Base-by-base conservation (phyloP, 2,888 invertebrate species). In the Coelopa pilipes region DNA sequence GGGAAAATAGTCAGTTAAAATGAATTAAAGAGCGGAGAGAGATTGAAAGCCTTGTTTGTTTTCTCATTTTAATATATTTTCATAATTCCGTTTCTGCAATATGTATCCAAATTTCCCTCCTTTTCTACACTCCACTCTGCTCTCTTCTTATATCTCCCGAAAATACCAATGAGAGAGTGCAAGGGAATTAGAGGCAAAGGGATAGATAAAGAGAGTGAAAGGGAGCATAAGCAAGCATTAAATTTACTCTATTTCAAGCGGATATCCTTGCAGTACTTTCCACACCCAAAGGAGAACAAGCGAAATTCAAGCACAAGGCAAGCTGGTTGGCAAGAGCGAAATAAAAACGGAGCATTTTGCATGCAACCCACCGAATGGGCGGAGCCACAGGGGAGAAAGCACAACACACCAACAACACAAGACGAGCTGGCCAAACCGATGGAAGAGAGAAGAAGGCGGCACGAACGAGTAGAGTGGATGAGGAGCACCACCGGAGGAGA, bases 201-300 rank as follows among this genome's bases (percentile, higher is more conserved):
- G 34, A 34, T 34, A 7, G 34, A 34, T 2, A 34, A 7, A 34
- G 34, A 34, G 34, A n/a, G n/a, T n/a, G 34, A 34, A 34, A 34
- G 7, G n/a, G n/a, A 34, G 2, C 7, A 34, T 34, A 34, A 59
- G 19, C n/a, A 21, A 19, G 57, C 57, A 21, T 59, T 59, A 59
- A 59, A 59, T 59, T 55, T n/a, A 55, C 55, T 59, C 24, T 59
- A 59, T 55, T 55, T 55, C 19, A n/a, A 55, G 55, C 55, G 55
- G 55, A 55, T 19, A 55, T 55, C 55, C 55, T n/a, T 55, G 55
- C 55, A 62, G 24, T 5, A n/a, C 45, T 62, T 24, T 45, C 62
- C 45, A 34, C 17, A 59, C 57, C 57, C 15, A 62, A 45, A 62
- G 45, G 45, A 62, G 34, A 45, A 62, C 62, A 62, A 62, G n/a